Percentiles rank a stretch among this genome's conserved stretches.
Conservation (phyloP, 2,888 invertebrate genomes). For the Noctua pronuba region DNA sequence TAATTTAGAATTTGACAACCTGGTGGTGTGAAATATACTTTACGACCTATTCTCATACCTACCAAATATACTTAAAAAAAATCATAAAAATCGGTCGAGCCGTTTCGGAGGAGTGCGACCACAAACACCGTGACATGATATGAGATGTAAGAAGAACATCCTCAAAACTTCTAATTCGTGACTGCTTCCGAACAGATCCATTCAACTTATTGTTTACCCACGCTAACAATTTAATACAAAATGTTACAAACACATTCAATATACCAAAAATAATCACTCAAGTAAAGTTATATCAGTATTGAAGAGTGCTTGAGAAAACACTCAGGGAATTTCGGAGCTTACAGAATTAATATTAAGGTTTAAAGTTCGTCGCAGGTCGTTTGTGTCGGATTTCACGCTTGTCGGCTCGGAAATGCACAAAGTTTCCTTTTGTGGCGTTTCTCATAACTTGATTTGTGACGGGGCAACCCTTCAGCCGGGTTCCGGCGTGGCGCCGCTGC, state of each 20-base stretch:
- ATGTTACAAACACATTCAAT: slow-evolving; percentile 74
- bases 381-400: slow-evolving; percentile 87
- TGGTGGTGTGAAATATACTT: too few relatives aligned
- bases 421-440: slow-evolving; percentile 90
- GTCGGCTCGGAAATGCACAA: slow-evolving; percentile 89
- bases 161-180: slow-evolving; percentile 21
- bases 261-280: slow-evolving; percentile 77
- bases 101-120: too few relatives aligned
- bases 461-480: slow-evolving; percentile 88
- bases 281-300: slow-evolving; percentile 72
- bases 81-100: too few relatives aligned
- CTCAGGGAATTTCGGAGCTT: slow-evolving; percentile 67
- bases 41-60: too few relatives aligned
- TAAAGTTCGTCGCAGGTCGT: slow-evolving; percentile 65
- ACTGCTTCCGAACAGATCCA: slow-evolving; percentile 36
- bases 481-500: slow-evolving; percentile 88
- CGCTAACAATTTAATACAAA: slow-evolving; percentile 73
- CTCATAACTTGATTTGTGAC: slow-evolving; percentile 91
- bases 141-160: background rate
- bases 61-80: too few relatives aligned
- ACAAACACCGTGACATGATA: too few relatives aligned
- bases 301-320: slow-evolving; percentile 61
- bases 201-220: slow-evolving; percentile 61
- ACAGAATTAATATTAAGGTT: slow-evolving; percentile 72
- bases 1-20: too few relatives aligned